phyloP scores from a whole-genome alignment of 2,888 invertebrate species.

The Plemyria rubiginata region DNA sequence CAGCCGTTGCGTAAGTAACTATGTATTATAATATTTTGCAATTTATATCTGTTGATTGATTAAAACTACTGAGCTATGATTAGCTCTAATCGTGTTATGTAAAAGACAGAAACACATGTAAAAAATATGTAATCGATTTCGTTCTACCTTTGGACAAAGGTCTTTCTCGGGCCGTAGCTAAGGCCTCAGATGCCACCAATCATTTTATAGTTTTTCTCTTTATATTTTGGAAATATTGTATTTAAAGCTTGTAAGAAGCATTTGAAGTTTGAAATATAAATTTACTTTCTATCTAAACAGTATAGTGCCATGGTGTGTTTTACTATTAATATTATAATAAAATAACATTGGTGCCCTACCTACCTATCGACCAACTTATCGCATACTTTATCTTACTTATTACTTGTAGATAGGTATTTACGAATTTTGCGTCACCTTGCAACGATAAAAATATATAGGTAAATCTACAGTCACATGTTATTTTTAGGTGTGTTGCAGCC shows the following conservation, averaged over 20 bases:
- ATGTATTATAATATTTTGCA: slow-evolving; percentile 41
- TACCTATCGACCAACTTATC: slow-evolving; percentile 62
- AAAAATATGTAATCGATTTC: neutral
- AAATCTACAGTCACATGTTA: slow-evolving; percentile 64
- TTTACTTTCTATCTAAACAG: neutral
- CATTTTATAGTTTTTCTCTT: neutral
- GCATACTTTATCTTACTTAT: slow-evolving; percentile 69
- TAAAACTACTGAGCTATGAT: slow-evolving; percentile 1
- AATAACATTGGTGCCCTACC: slow-evolving; percentile 50
- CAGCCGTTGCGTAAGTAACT: slow-evolving; percentile 74
- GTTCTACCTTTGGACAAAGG: neutral
- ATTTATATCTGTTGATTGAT: slow-evolving; percentile 17
- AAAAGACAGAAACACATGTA: slow-evolving; percentile 10
- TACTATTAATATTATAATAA: neutral
- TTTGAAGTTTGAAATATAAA: no score
- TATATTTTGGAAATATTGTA: neutral
- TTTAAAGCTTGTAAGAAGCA: no score
- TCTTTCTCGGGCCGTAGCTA: neutral
- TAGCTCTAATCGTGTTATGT: slow-evolving; percentile 25
- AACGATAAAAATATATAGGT: slow-evolving; percentile 58
- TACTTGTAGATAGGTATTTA: slow-evolving; percentile 62
- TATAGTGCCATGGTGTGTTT: neutral
- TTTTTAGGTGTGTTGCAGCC: slow-evolving; percentile 50
- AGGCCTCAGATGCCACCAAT: no score
- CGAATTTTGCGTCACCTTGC: slow-evolving; percentile 71